phyloP scores from a whole-genome alignment of 1,140 invertebrate genomes.

The Drosophila ironensis region DNA sequence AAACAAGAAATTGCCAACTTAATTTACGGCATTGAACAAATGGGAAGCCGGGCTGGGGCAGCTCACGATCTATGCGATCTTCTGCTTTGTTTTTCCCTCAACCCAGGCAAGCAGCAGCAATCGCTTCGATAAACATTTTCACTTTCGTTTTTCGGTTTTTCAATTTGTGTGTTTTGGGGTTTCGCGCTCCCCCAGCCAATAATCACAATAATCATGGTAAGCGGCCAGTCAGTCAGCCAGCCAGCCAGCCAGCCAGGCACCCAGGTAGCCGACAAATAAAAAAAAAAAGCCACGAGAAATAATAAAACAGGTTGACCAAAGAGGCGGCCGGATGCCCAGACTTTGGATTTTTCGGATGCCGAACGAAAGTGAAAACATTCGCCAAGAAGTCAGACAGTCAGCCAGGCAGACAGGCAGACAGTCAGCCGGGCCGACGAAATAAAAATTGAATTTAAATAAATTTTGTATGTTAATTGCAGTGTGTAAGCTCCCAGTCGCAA shows the following conservation, averaged over 20 bases:
- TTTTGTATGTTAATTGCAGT: slow-evolving; percentile 74
- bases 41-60: background rate
- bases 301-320: slow-evolving; percentile 44
- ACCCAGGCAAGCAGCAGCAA: background rate
- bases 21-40: slow-evolving; percentile 65
- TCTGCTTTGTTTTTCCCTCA: slow-evolving; percentile 63
- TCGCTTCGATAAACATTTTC: slow-evolving; percentile 59
- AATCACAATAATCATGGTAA: slow-evolving; percentile 78
- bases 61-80: slow-evolving; percentile 69
- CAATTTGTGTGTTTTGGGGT: slow-evolving; percentile 70
- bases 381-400: slow-evolving; percentile 47
- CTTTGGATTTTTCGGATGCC: slow-evolving; percentile 68
- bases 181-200: slow-evolving; percentile 43
- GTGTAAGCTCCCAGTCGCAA: too few species aligned
- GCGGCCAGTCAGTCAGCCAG: slow-evolving; percentile 70
- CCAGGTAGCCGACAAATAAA: too few species aligned
- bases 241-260: too few species aligned
- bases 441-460: slow-evolving; percentile 79
- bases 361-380: slow-evolving; percentile 74
- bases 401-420: background rate
- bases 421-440: slow-evolving; percentile 30
- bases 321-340: slow-evolving; percentile 37
- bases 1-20: slow-evolving; percentile 69
- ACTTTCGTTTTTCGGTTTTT: slow-evolving; percentile 55
- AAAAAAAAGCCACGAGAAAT: too few species aligned